These are phyloP conservation scores for Leptosomus discolor DNA, from an alignment of 2,113 vertebrate genomes.

Conservation along the genomic window DNA sequence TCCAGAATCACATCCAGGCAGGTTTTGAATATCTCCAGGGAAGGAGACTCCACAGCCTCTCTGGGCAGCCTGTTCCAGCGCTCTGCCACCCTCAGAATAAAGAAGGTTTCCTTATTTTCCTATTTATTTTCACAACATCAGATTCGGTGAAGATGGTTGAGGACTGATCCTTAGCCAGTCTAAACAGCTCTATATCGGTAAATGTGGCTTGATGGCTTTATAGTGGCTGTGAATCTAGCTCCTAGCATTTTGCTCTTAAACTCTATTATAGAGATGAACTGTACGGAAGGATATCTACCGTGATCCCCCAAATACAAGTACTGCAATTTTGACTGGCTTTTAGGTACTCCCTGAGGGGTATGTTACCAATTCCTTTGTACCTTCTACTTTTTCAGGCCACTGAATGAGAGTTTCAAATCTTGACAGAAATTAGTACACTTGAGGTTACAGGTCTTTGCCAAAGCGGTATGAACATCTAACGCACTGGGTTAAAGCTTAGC, in stretches of 20 bases:
- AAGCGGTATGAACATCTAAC: neutral
- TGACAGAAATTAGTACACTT: neutral
- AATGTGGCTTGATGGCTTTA: neutral
- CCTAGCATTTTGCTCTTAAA: neutral
- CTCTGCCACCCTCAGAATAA: no score
- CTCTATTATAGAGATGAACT: neutral
- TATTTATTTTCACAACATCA: neutral
- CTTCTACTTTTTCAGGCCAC: neutral
- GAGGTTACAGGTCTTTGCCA: conserved; percentile 12
- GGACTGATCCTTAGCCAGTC: neutral
- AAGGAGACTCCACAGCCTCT: no score
- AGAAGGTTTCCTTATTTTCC: no score
- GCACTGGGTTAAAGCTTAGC: conserved; percentile 17
- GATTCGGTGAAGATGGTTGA: neutral
- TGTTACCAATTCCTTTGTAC: neutral
- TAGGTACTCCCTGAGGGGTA: neutral
- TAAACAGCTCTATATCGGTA: neutral
- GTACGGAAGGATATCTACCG: neutral
- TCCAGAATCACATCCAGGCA: no score
- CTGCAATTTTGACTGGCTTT: neutral
- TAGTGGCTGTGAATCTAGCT: neutral
- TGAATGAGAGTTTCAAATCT: neutral
- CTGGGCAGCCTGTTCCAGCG: no score
- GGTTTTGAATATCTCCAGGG: no score
- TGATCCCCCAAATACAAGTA: neutral